Conservation (phyloP, 2,888 invertebrate species). For the Torymus texanus region DNA sequence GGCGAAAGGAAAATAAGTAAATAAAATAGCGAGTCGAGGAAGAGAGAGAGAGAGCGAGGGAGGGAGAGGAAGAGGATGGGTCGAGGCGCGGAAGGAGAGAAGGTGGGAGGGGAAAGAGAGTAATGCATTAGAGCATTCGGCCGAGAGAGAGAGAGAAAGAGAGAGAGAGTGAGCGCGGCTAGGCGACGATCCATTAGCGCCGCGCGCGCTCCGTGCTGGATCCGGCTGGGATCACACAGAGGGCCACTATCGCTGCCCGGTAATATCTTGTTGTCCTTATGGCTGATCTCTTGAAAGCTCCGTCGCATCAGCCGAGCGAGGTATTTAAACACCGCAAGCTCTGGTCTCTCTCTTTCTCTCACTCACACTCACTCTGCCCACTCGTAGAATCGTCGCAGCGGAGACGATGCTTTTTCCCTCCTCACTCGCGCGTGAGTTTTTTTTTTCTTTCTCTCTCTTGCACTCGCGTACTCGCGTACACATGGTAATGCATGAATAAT, state of each 20-base stretch:
- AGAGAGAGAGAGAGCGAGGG: conserved; percentile 14
- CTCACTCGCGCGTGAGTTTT: too few species aligned
- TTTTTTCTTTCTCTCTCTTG: not conserved
- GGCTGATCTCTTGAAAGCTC: conserved; percentile 64
- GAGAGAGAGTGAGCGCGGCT: conserved; percentile 17
- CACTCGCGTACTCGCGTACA: too few species aligned
- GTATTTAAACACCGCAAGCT: conserved; percentile 56
- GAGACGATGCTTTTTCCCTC: conserved; percentile 9
- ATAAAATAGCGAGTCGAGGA: conserved; percentile 33
- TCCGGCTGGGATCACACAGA: conserved; percentile 28
- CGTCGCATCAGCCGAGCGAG: conserved; percentile 59
- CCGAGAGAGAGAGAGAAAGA: conserved; percentile 19
- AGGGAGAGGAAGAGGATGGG: conserved; percentile 11
- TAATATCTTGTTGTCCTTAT: conserved; percentile 63
- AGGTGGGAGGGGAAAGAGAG: conserved; percentile 27
- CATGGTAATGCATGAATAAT: conserved; percentile 52
- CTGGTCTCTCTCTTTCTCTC: not conserved
- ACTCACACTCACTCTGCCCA: not conserved
- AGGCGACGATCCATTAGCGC: conserved; percentile 60
- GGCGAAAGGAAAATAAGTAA: conserved; percentile 17
- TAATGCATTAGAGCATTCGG: conserved; percentile 41
- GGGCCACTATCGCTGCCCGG: conserved; percentile 58
- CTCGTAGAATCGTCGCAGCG: not conserved
- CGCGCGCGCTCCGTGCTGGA: conserved; percentile 21
- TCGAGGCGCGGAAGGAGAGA: not conserved